A percentile compares a stretch with the other conserved stretches of the same genome.
phyloP scores from a whole-genome alignment of 2,888 invertebrate genomes.

The Perizoma flavofasciatum region DNA sequence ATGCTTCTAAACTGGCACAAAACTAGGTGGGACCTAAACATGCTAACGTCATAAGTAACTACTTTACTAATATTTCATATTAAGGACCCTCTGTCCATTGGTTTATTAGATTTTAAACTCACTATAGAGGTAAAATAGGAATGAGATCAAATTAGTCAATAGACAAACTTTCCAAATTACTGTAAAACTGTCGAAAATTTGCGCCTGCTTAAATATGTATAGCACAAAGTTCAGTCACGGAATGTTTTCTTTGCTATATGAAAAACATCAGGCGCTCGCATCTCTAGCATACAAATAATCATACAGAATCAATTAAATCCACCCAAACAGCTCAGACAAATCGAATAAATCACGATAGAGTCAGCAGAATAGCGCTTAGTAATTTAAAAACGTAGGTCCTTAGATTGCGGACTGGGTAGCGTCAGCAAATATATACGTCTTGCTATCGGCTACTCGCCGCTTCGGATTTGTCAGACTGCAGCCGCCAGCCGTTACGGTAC shows the following conservation, averaged over 20 bases:
- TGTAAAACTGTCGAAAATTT: too few species aligned
- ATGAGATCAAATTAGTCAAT: too few species aligned
- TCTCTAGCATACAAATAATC: conserved; percentile 5
- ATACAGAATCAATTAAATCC: conserved; percentile 38
- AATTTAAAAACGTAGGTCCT: conserved; percentile 65
- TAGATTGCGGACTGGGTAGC: conserved; percentile 61
- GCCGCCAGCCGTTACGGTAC: conserved; percentile 52
- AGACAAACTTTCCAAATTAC: too few species aligned
- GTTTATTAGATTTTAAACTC: too few species aligned
- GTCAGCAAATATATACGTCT: conserved; percentile 79
- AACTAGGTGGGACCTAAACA: neutral
- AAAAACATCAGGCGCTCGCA: conserved; percentile 18
- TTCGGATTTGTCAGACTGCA: conserved; percentile 74
- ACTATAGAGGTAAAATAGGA: too few species aligned
- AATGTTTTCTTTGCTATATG: conserved; percentile 9
- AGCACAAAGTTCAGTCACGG: conserved; percentile 8
- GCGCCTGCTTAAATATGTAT: conserved; percentile 7
- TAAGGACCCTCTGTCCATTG: too few species aligned
- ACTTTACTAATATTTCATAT: too few species aligned
- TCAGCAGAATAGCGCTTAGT: conserved; percentile 49
- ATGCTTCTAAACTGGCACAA: conserved; percentile 13
- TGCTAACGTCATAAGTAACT: too few species aligned
- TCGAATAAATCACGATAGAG: conserved; percentile 45
- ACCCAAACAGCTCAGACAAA: conserved; percentile 31
- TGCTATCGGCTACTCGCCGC: conserved; percentile 72